These are phyloP conservation scores for Limanda limanda DNA, from an alignment of 2,113 vertebrate genomes.

Conservation along the genomic window DNA sequence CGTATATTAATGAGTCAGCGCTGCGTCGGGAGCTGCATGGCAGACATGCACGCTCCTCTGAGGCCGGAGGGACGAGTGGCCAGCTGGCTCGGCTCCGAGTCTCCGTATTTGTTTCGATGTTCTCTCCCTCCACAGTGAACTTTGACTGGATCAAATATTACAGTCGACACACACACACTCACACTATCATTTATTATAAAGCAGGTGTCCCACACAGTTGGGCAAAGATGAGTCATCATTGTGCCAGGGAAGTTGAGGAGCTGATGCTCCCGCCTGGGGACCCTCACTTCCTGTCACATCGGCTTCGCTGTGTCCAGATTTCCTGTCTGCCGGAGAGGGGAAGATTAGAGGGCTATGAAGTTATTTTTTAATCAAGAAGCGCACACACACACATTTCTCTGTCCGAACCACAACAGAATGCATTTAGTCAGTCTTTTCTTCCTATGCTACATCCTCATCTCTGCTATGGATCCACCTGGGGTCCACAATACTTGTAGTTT, in stretches of 20 bases:
- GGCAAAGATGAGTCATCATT: conserved; percentile 62
- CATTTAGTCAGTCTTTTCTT: background rate
- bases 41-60: conserved; percentile 8
- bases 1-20: conserved; percentile 49
- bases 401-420: background rate
- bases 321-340: conserved; percentile 61
- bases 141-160: conserved; percentile 38
- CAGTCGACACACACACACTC: conserved; percentile 2
- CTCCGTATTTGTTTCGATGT: conserved; percentile 37
- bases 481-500: too few relatives aligned
- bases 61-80: conserved; percentile 7
- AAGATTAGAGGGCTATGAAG: conserved; percentile 51
- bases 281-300: conserved; percentile 65
- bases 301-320: conserved; percentile 60
- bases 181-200: conserved; percentile 5
- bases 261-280: conserved; percentile 54
- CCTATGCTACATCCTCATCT: background rate
- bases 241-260: conserved; percentile 57
- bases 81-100: conserved; percentile 50
- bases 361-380: conserved; percentile 11
- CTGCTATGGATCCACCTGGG: background rate
- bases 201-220: conserved; percentile 62
- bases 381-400: background rate
- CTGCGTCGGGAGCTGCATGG: conserved; percentile 32
- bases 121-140: background rate